Conservation (phyloP, 2,797 vertebrate species). For the Mormyrops boulengeri region DNA sequence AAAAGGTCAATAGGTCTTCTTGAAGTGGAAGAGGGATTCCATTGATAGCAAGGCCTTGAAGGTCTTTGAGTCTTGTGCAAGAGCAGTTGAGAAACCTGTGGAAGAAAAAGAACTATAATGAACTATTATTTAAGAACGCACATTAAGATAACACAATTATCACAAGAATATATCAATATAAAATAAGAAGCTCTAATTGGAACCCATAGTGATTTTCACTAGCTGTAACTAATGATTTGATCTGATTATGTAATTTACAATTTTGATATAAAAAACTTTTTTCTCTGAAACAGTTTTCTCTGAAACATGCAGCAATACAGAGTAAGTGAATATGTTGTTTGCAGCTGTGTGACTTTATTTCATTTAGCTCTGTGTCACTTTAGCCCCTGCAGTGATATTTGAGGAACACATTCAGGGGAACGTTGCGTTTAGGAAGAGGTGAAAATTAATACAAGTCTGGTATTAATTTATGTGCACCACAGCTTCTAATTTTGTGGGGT, state of each 20-base stretch:
- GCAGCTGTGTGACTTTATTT: background rate
- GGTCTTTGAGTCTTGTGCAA: background rate
- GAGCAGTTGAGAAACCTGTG: background rate
- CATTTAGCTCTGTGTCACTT: background rate
- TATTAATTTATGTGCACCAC: slow-evolving; percentile 8
- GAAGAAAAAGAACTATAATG: background rate
- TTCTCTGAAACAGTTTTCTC: background rate
- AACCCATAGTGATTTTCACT: background rate
- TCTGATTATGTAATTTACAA: slow-evolving; percentile 3
- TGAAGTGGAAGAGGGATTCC: background rate
- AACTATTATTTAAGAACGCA: background rate
- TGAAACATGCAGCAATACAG: background rate
- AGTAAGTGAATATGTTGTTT: background rate
- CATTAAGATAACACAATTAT: background rate
- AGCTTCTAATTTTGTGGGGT: slow-evolving; percentile 5
- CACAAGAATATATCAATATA: background rate
- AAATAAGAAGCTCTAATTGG: background rate
- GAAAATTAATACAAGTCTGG: background rate
- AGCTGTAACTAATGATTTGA: slow-evolving; percentile 1
- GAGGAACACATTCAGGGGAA: background rate
- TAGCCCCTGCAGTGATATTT: background rate
- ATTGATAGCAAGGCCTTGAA: background rate
- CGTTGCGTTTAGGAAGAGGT: background rate
- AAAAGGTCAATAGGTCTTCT: background rate
- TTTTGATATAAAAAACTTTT: background rate